phyloP scores from a whole-genome alignment of 2,797 vertebrate genomes.

The Schizopygopsis malacanthus region DNA sequence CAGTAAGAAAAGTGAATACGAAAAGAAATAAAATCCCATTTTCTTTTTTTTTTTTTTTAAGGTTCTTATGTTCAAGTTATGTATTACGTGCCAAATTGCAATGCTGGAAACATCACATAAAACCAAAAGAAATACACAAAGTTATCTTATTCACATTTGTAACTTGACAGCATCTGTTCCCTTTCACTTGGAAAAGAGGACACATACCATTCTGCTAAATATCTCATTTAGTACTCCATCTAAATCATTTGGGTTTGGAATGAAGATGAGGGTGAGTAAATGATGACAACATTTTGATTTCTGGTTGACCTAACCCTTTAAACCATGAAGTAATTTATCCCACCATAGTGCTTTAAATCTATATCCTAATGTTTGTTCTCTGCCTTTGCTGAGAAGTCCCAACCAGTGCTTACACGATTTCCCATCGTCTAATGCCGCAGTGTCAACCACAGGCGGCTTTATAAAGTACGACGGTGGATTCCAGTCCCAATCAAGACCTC shows the following conservation, averaged over 20 bases:
- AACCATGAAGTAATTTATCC: background rate
- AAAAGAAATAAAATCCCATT: background rate
- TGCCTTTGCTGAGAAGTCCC: slow-evolving; percentile 27
- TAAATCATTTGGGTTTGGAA: background rate
- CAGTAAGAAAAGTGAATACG: background rate
- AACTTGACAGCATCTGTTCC: background rate
- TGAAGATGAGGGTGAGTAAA: background rate
- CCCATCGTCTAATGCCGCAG: slow-evolving; percentile 51
- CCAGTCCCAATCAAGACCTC: slow-evolving; percentile 73
- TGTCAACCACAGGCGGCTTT: slow-evolving; percentile 67
- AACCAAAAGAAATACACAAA: background rate
- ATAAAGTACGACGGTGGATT: slow-evolving; percentile 72
- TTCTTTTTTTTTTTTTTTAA: no score
- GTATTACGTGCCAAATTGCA: background rate
- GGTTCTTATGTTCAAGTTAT: background rate
- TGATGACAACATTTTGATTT: background rate
- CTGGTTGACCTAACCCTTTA: background rate
- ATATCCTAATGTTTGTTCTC: slow-evolving; percentile 11
- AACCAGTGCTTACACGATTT: slow-evolving; percentile 38
- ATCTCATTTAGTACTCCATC: background rate
- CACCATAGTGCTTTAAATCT: background rate
- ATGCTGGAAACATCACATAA: background rate
- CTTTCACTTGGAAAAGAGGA: background rate
- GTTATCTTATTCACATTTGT: background rate
- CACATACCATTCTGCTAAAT: background rate